These are phyloP conservation scores for Nezara viridula DNA, from an alignment of 2,888 invertebrate genomes.

Conservation along the genomic window DNA sequence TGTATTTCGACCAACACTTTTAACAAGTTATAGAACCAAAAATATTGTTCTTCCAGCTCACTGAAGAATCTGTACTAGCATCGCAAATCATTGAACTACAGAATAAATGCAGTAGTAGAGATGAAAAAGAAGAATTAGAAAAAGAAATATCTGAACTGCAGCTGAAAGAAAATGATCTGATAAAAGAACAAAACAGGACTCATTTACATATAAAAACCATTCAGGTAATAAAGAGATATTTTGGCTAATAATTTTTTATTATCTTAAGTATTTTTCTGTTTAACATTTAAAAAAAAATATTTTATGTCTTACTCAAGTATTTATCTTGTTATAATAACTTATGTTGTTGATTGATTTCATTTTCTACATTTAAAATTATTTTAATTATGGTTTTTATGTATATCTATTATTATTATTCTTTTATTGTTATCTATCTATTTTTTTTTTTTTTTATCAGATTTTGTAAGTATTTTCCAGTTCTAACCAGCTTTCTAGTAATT, in stretches of 20 bases:
- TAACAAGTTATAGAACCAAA: neutral
- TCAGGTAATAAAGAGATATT: slow-evolving; percentile 38
- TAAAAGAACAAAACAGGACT: slow-evolving; percentile 53
- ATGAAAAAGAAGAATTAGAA: slow-evolving; percentile 68
- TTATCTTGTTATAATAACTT: no score
- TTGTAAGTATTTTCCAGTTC: no score
- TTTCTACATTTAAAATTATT: no score
- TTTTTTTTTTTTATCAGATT: neutral
- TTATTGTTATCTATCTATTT: neutral
- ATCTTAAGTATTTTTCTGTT: neutral
- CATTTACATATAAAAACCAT: slow-evolving; percentile 45
- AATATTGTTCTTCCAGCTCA: neutral
- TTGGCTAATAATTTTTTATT: neutral
- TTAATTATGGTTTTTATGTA: no score
- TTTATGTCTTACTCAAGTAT: no score
- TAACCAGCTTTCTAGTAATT: no score
- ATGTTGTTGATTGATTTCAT: neutral
- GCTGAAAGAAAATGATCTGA: slow-evolving; percentile 69
- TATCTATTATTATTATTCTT: no score
- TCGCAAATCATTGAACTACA: slow-evolving; percentile 29
- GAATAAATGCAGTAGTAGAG: slow-evolving; percentile 42
- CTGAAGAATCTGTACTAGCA: slow-evolving; percentile 45
- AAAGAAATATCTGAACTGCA: slow-evolving; percentile 69
- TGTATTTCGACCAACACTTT: neutral
- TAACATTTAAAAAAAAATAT: neutral